Conservation (phyloP, 2,797 vertebrate species). For the Garrulus glandarius region DNA sequence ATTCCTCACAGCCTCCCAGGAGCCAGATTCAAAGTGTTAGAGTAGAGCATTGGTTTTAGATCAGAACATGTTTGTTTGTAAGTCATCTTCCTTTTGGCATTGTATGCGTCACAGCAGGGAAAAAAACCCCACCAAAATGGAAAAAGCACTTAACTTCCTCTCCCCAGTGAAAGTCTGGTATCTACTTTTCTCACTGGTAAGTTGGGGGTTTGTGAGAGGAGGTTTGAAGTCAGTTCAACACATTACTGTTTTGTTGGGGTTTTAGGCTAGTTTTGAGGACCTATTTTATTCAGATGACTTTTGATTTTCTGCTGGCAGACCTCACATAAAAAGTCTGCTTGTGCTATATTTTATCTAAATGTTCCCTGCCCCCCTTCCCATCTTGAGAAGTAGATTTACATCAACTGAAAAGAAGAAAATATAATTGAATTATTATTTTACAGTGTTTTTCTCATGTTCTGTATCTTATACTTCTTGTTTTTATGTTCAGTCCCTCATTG, state of each 20-base stretch:
- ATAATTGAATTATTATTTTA: neutral
- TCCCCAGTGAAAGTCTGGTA: neutral
- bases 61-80: neutral
- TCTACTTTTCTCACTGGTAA: neutral
- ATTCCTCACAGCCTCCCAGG: neutral
- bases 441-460: neutral
- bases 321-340: slow-evolving; percentile 4
- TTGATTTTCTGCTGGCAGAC: neutral
- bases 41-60: neutral
- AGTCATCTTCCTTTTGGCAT: neutral
- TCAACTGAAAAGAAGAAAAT: neutral
- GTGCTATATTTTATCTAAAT: neutral
- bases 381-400: neutral
- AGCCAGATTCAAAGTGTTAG: neutral
- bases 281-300: slow-evolving; percentile 31
- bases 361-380: neutral
- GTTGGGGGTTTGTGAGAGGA: neutral
- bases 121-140: neutral
- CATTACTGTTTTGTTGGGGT: neutral
- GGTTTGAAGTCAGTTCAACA: neutral
- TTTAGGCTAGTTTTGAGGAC: neutral
- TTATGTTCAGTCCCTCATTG: neutral
- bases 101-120: rapidly evolving
- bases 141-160: neutral
- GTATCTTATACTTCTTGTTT: neutral